These are phyloP conservation scores for Cantharis lateralis DNA, from an alignment of 2,888 invertebrate genomes.

Conservation along the genomic window DNA sequence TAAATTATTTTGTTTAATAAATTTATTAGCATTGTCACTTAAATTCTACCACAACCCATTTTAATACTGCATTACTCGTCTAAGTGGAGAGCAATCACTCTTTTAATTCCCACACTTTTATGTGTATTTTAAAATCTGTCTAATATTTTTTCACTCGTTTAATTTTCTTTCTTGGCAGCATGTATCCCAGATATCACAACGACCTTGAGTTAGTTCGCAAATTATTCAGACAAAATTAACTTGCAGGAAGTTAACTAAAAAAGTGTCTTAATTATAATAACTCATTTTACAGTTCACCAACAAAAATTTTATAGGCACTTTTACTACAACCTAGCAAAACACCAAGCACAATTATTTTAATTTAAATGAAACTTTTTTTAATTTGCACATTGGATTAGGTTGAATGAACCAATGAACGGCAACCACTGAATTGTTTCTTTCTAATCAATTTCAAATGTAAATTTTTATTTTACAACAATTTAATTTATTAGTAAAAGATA, in stretches of 20 bases:
- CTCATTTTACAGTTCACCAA: not conserved
- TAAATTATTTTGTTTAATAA: too few species aligned
- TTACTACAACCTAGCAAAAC: not conserved
- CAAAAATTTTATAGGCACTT: not conserved
- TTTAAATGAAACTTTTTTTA: not conserved
- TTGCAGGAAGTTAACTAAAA: not conserved
- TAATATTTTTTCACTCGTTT: too few species aligned
- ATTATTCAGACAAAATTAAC: not conserved
- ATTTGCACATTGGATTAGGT: not conserved
- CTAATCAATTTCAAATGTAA: not conserved
- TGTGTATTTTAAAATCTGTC: too few species aligned
- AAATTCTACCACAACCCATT: too few species aligned
- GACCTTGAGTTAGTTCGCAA: not conserved
- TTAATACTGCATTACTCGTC: too few species aligned
- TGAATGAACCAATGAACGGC: not conserved
- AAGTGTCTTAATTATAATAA: not conserved
- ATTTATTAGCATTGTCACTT: too few species aligned
- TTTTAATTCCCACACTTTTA: too few species aligned
- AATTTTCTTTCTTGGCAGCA: too few species aligned
- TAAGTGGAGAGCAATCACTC: too few species aligned
- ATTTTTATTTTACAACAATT: not conserved
- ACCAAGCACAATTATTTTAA: not conserved
- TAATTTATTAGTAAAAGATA: not conserved
- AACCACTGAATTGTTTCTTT: not conserved
- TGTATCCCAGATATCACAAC: too few species aligned